Evolutionary conservation across 2,797 vertebrate genomes (phyloP), one percentile per base, ranked within the genome.

Genomic region (Fringilla coelebs): DNA sequence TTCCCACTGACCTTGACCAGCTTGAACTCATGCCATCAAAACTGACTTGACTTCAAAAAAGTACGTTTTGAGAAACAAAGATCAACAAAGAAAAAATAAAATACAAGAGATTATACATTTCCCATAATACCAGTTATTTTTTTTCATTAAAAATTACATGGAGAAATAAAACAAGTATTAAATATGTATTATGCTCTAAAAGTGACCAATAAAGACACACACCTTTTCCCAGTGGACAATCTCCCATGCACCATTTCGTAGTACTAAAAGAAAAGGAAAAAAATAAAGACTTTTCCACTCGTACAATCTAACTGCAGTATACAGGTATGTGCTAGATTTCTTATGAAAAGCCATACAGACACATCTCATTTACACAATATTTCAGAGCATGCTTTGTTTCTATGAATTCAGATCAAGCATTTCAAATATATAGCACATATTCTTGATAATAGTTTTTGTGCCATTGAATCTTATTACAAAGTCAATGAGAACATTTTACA

Each of bases 171-270:
- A 28, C 45, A 78, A 82, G n/a, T 15, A 67, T 34, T 45, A 76
- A 74, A 66, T 40, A 76, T 24, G 13, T 8, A 55, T 48, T 66
- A 74, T 32, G 34, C 29, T 93, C 32, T 76, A 40, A 17, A 36
- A 81, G 57, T 28, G 85, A 88, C 66, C 58, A 94, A 4, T n/a
- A 54, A 22, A 90, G 82, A 91, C 76, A 97, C 98, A 90, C 98
- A 99, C 99, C 99, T 99, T 99, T 98, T 99, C 99, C 99, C 99
- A 99, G 97, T 99, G 99, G 90, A 99, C 99, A 89, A 99, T 99
- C 98, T 99, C 99, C 99, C 99, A 99, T 82, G 99, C 99, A 93
- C 99, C 99, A 85, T 99, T 99, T 95, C 99, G 98, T 96, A 99
- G 95, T 40, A 99, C 99, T 99, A 95, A 38, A 93, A 58, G 92